A percentile compares a stretch with the other conserved stretches of the same genome.
These are phyloP conservation scores for Thaumetopoea pityocampa DNA, from an alignment of 1,140 invertebrate species.

Conservation along the genomic window DNA sequence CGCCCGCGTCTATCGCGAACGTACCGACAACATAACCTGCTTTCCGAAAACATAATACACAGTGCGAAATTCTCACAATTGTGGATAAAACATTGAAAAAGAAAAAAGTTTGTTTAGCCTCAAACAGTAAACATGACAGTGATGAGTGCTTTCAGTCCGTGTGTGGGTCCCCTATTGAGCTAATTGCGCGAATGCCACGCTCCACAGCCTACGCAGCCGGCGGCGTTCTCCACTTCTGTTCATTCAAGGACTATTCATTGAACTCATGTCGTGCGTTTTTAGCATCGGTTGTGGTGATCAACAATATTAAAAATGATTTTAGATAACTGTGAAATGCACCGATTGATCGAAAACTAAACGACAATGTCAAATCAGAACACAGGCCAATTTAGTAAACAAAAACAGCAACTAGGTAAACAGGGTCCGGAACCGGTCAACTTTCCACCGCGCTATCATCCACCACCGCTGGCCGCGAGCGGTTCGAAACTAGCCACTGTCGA, in stretches of 20 bases:
- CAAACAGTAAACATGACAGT: conserved; percentile 22
- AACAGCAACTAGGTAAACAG: conserved; percentile 71
- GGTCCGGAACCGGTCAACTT: conserved; percentile 66
- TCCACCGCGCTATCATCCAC: conserved; percentile 73
- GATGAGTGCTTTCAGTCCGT: conserved; percentile 11
- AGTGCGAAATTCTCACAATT: conserved; percentile 13
- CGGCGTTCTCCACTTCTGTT: conserved; percentile 61
- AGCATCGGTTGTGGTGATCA: conserved; percentile 40
- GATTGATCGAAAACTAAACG: conserved; percentile 41
- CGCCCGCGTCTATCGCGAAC: conserved; percentile 47
- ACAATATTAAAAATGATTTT: conserved; percentile 50
- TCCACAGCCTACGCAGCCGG: conserved; percentile 65
- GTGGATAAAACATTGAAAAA: neutral
- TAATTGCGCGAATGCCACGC: conserved; percentile 69
- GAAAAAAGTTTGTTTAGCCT: conserved; percentile 11
- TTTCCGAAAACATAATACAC: conserved; percentile 36
- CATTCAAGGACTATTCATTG: conserved; percentile 71
- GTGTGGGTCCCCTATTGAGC: conserved; percentile 28
- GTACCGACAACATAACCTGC: conserved; percentile 37
- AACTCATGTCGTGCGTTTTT: conserved; percentile 57
- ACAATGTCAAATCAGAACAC: conserved; percentile 72
- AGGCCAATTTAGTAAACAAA: conserved; percentile 65
- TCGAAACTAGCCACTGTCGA: conserved; percentile 58
- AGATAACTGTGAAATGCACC: conserved; percentile 31
- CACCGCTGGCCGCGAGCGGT: conserved; percentile 58